A percentile compares a stretch with the other conserved stretches of the same genome.
phyloP scores from a whole-genome alignment of 1,140 invertebrate species.

The Cotesia chilonis region DNA sequence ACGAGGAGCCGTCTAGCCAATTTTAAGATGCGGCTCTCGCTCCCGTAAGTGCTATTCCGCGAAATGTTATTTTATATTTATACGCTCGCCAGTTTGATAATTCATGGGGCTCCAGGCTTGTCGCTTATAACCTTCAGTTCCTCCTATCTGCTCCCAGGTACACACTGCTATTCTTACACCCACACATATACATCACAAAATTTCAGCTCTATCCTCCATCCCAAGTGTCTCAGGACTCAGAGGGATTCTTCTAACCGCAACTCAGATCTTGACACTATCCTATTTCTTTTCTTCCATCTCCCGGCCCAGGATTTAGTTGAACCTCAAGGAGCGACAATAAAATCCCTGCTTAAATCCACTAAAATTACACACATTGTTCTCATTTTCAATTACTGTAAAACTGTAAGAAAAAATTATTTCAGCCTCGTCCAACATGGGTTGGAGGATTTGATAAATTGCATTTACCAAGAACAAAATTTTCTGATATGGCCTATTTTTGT shows the following conservation, averaged over 20 bases:
- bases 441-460: too few species aligned
- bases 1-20: conserved; percentile 26
- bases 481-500: too few species aligned
- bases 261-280: neutral
- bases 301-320: conserved; percentile 26
- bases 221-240: neutral
- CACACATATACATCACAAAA: conserved; percentile 1
- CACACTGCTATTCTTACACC: neutral
- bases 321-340: conserved; percentile 27
- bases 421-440: too few species aligned
- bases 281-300: conserved; percentile 21
- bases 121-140: conserved; percentile 42
- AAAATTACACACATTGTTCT: too few species aligned
- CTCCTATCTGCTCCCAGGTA: conserved; percentile 11
- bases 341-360: conserved; percentile 22
- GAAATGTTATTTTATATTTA: conserved; percentile 52
- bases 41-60: conserved; percentile 4
- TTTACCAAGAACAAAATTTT: too few species aligned
- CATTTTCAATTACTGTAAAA: too few species aligned
- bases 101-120: conserved; percentile 47
- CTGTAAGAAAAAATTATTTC: too few species aligned
- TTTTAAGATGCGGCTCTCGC: conserved; percentile 26
- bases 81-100: conserved; percentile 44
- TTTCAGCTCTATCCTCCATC: too few species aligned
- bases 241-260: neutral